Base-by-base conservation (phyloP, 2,113 vertebrate species). In the Nyctereutes procyonoides region DNA sequence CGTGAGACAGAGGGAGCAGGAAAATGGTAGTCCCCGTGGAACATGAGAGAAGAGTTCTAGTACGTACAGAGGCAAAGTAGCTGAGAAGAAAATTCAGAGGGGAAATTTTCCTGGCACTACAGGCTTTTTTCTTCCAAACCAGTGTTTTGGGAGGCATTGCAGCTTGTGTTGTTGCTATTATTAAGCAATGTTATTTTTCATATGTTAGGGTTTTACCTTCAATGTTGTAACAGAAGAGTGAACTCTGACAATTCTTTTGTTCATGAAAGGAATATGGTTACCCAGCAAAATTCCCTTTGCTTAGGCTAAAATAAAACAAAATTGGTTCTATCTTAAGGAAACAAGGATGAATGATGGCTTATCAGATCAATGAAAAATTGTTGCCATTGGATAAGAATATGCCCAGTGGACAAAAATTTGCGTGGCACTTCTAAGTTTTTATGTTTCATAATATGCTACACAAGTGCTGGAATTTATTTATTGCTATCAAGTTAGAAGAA, bases 391-490 rank as follows among this genome's bases (percentile, higher is more conserved):
- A 80, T 88, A 96, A 92, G 56, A 95, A 74, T 89, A 87, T 95
- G 32, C 83, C 28, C 69, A n/a, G 48, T 60, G 71, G 84, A 71
- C 32, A 95, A 71, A 73, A 84, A 73, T 87, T 88, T 84, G 22
- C 38, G 69, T 93, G 60, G 30, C 14, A n/a, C 32, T 71, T 93
- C 10, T n/a, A 77, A 35, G 20, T 81, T 91, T 96, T 96, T 85
- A 91, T 94, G 43, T 82, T 87, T 92, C 65, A n/a, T 90, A 95
- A 73, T 86, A 77, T n/a, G 26, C 63, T 81, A 12, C 16, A 67
- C 48, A 94, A 93, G 69, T 87, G 13, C 74, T 84, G 73, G 81
- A 58, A 93, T 92, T 77, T 95, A 93, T 97, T 92, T 95, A 90
- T 88, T 90, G 82, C 74, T 88, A 35, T 95, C 16, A 55, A 90